phyloP scores from a whole-genome alignment of 2,888 invertebrate genomes.

The Subacronicta megacephala region DNA sequence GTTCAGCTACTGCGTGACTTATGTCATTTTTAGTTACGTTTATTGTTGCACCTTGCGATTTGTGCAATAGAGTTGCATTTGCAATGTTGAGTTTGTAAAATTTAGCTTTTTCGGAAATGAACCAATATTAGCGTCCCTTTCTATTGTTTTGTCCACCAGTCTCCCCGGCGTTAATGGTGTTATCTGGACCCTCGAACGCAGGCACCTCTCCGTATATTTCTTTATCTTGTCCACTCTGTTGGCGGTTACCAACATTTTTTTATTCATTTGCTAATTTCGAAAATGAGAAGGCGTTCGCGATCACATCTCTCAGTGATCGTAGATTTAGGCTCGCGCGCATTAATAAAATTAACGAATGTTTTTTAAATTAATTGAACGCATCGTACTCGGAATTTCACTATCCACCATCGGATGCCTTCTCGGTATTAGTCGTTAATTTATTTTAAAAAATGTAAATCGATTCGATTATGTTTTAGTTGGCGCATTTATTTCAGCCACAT shows the following conservation, averaged over 20 bases:
- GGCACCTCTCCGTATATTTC: constrained; percentile 89
- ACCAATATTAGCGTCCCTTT: constrained; percentile 73
- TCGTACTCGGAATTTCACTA: constrained; percentile 80
- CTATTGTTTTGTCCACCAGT: constrained; percentile 81
- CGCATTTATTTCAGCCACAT: constrained; percentile 34
- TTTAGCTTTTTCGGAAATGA: constrained; percentile 51
- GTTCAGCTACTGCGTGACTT: constrained; percentile 41
- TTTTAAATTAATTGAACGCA: constrained; percentile 87
- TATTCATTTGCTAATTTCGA: constrained; percentile 89
- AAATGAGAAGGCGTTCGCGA: constrained; percentile 87
- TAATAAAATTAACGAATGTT: constrained; percentile 89
- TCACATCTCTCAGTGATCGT: constrained; percentile 83
- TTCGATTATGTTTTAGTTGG: constrained; percentile 40
- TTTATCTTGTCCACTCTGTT: constrained; percentile 88
- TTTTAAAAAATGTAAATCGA: constrained; percentile 41
- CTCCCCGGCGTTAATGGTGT: constrained; percentile 88
- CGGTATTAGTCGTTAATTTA: constrained; percentile 63
- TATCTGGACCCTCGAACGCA: constrained; percentile 87
- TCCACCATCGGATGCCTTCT: constrained; percentile 77
- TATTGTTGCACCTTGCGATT: constrained; percentile 34
- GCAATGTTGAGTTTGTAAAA: constrained; percentile 1
- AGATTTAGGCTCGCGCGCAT: constrained; percentile 84
- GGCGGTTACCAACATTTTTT: constrained; percentile 81
- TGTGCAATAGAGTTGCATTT: constrained; percentile 44
- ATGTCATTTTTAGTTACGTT: constrained; percentile 15